Base-by-base conservation (phyloP, 2,797 vertebrate genomes). In the Helicolenus hilgendorfi region DNA sequence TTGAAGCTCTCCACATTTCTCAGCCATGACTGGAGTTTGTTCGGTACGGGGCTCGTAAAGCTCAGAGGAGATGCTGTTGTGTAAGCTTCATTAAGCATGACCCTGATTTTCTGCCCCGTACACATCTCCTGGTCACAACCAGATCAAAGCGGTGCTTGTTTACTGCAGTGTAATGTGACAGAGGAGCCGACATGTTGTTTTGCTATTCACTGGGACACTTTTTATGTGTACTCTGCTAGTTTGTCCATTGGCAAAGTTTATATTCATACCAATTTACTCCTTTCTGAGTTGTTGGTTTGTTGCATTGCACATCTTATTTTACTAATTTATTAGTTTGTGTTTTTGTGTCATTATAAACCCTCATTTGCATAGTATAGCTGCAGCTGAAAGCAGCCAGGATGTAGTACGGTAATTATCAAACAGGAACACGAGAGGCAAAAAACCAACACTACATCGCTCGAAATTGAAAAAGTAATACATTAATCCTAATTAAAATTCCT, bases 301-400 rank as follows among this genome's bases (percentile, higher is more conserved):
- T 93, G 83, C 62, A 74, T 86, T 69, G 77, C 83, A 69, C n/a
- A 4, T 91, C 87, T 69, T 79, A 79, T 81, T 89, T 81, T 58
- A 74, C 82, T 75, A 78, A 92, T 93, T 84, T 85, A 81, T 96
- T 92, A 87, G 36, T 83, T 69, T 81, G 59, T 78, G 71, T 72
- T 71, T 71, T 86, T 94, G 89, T 88, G 72, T 89, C 85, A 49
- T 87, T 72, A 70, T 90, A 71, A 84, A 92, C 33, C 75, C 70
- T 93, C 49, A 95, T 97, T 96, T 95, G 83, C 94, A 95, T 96
- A 93, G 88, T 83, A 83, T 80, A 87, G 88, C 86, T 69, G 86
- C 73, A 15, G 83, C 72, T 81, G 78, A 87, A 91, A 88, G 84
- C 79, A 83, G 72, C 65, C 79, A 70, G 86, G 83, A 88, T 93